Percentiles rank a stretch among this genome's conserved stretches.
phyloP scores from a whole-genome alignment of 92 coral and sea anemone species.

The Epizoanthus ramosus region DNA sequence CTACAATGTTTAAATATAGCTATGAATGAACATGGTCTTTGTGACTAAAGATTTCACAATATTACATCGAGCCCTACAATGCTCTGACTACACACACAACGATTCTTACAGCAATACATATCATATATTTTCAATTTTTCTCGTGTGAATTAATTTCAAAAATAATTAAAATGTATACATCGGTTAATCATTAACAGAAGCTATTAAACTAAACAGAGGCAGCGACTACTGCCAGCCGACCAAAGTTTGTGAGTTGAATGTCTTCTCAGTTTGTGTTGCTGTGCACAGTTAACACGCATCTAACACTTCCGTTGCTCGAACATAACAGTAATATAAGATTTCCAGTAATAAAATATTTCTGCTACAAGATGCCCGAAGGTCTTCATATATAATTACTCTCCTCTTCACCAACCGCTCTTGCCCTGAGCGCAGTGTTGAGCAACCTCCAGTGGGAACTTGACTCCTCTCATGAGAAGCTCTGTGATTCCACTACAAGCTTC shows the following conservation, averaged over 20 bases:
- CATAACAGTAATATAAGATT: neutral
- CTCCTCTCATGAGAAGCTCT: constrained; percentile 52
- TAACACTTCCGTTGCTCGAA: neutral
- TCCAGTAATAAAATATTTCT: neutral
- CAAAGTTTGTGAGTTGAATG: neutral
- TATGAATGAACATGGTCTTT: too few relatives aligned
- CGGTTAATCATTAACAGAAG: neutral
- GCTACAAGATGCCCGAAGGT: neutral
- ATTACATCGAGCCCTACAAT: too few relatives aligned
- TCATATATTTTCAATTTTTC: neutral
- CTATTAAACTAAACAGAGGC: neutral
- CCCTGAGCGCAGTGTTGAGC: constrained; percentile 62
- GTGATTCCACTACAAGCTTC: constrained; percentile 54
- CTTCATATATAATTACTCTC: neutral
- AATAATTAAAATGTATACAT: neutral
- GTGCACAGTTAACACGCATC: neutral
- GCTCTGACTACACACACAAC: neutral
- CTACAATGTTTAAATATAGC: too few relatives aligned
- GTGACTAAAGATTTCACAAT: too few relatives aligned
- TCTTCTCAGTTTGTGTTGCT: neutral
- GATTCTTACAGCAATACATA: neutral
- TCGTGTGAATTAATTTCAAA: neutral
- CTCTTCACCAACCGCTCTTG: constrained; percentile 45
- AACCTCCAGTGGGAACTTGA: constrained; percentile 56
- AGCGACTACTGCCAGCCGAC: neutral